Base-by-base conservation (phyloP, 2,888 invertebrate species). In the Ormyrus rosae region DNA sequence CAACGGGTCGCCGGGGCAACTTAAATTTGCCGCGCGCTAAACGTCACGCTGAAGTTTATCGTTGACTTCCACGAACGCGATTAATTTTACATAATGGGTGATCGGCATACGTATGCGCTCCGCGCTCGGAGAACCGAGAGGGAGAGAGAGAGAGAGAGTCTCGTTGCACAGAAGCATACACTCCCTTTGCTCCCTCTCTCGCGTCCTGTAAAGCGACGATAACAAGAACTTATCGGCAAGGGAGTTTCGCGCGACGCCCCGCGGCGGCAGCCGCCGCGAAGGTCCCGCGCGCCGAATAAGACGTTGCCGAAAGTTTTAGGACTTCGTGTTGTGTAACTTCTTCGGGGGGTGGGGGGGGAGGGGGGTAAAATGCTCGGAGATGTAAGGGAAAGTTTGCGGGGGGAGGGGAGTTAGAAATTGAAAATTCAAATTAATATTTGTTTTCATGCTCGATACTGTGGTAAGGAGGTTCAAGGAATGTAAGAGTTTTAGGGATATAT, bases 181-280 rank as follows among this genome's bases (percentile, higher is more conserved):
- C 48, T 46, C 45, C 7, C n/a, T 34, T 34, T 34, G 2, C 13
- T 5, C 34, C 11, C 68, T 9, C 34, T 48, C 65, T 48, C 46
- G 53, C 46, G 78, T 75, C 82, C 84, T 83, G 82, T 80, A 84
- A 83, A 83, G 63, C 82, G 82, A 81, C 80, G 85, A 85, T 85
- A 85, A 85, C 82, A 81, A 83, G 83, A 83, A 84, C 83, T 85
- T 84, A 85, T 83, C 83, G 83, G 76, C 75, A 34, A 34, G 83
- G 82, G 83, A 81, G 83, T 78, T 83, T 81, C 81, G 79, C 55
- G 69, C 77, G 53, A 56, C 63, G 76, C 55, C 76, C 77, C 53
- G 63, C 63, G 76, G 63, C 64, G 19, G 34, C 34, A 34, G 34
- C 34, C 34, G 34, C 34, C n/a, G 78, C 78, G n/a, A 61, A 76